A percentile compares a stretch with the other conserved stretches of the same genome.
Conservation (phyloP, 2,888 invertebrate species). For the Synergus umbraculus region DNA sequence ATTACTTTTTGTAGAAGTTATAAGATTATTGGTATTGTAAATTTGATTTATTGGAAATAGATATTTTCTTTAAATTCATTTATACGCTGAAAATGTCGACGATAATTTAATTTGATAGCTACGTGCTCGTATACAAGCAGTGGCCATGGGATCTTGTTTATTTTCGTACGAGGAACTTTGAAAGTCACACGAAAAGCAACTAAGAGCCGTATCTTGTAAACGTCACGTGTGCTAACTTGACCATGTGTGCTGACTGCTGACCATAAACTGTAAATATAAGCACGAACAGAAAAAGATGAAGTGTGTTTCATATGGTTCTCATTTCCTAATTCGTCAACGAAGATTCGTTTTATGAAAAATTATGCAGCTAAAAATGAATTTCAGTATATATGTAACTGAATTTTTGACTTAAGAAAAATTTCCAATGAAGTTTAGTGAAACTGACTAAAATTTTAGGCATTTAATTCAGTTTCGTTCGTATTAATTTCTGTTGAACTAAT, state of each 20-base stretch:
- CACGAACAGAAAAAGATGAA: not conserved
- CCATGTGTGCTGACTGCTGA: constrained; percentile 41
- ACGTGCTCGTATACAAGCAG: constrained; percentile 15
- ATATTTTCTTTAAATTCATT: too few species aligned
- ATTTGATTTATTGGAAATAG: too few species aligned
- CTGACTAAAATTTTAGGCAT: too few species aligned
- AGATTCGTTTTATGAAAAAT: not conserved
- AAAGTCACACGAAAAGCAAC: constrained; percentile 33
- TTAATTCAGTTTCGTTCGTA: too few species aligned
- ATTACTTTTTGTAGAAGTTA: not conserved
- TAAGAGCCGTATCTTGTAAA: constrained; percentile 4
- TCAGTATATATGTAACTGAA: not conserved
- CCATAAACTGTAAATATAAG: constrained; percentile 38
- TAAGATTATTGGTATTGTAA: too few species aligned
- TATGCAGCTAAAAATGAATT: not conserved
- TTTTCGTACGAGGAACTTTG: constrained; percentile 35
- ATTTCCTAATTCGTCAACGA: not conserved
- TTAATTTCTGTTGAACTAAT: too few species aligned
- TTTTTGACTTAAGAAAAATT: too few species aligned
- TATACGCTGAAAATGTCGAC: not conserved
- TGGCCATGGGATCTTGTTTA: constrained; percentile 39
- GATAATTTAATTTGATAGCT: not conserved
- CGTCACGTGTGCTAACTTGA: constrained; percentile 36
- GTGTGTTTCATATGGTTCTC: not conserved
- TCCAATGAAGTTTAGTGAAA: too few species aligned